Evolutionary conservation across 2,113 vertebrate species (phyloP), one percentile per base, ranked within the genome.

Genomic region (Lepisosteus oculatus): DNA sequence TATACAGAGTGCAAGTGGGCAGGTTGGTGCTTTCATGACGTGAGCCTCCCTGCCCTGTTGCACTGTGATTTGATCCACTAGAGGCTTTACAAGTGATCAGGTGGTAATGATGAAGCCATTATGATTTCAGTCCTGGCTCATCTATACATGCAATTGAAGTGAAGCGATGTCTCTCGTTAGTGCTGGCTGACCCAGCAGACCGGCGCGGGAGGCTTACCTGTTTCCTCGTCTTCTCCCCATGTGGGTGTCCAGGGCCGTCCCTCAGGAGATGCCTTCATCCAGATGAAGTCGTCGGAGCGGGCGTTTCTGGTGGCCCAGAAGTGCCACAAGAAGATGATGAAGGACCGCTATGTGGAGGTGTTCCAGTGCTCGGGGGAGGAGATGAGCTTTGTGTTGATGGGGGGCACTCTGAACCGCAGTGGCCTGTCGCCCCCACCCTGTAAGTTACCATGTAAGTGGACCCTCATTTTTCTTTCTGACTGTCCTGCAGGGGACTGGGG

Each of bases 371-470:
- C 97, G 67, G 95, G 95, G 68, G 96, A 98, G 86, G 97, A 99
- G 87, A 99, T 99, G 96, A 98, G 95, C 88, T 96, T 96, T 68
- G 96, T 99, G 81, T 92, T 99, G 89, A 97, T 98, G 95, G 97
- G 97, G 81, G 97, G 95, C 81, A 94, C 95, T 62, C 87, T 99
- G 88, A 95, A 96, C 85, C 95, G 96, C 88, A 98, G 96, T 76
- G 97, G 97, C 85, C 92, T 99, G 75, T 98, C 95, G 57, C 97
- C 97, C 47, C 97, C 97, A 3, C 97, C 97, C 83, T 98, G 97
- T 95, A 99, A 97, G 85, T 92, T 99, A 82, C 96, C 97, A 80
- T 99, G 97, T 98, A 90, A 89, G 97, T 87, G 61, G 78, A 77
- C 67, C 73, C 59, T 81, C 80, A 81, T 81, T 74, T 76, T 43